phyloP scores from a whole-genome alignment of 2,113 vertebrate genomes.

The Ptychochromis oligacanthus region DNA sequence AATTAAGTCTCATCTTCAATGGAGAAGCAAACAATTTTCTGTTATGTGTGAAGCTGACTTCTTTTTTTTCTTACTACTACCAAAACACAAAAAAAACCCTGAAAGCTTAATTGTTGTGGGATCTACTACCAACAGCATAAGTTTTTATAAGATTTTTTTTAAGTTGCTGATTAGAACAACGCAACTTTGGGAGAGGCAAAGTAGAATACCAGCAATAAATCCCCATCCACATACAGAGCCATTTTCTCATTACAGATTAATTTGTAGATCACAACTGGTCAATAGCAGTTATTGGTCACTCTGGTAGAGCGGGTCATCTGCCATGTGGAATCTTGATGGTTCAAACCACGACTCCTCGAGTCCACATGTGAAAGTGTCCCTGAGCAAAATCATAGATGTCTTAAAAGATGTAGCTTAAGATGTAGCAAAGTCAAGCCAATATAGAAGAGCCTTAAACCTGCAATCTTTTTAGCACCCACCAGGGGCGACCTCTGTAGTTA shows the following conservation, averaged over 20 bases:
- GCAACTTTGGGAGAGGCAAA: background rate
- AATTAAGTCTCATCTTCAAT: accelerated
- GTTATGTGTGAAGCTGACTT: background rate
- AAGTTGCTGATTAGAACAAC: background rate
- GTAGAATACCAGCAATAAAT: background rate
- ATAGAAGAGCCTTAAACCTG: background rate
- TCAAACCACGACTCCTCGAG: too few relatives aligned
- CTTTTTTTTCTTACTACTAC: background rate
- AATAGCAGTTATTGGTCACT: accelerated
- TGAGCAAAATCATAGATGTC: too few relatives aligned
- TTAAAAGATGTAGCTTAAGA: background rate
- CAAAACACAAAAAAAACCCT: background rate
- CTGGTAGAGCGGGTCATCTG: background rate
- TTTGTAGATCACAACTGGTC: accelerated
- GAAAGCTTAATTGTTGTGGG: background rate
- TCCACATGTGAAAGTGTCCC: too few relatives aligned
- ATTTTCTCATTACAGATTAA: background rate
- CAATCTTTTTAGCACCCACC: accelerated
- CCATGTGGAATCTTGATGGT: too few relatives aligned
- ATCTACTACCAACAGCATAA: background rate
- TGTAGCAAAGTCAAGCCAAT: background rate
- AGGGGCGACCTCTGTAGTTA: too few relatives aligned
- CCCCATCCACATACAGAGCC: background rate
- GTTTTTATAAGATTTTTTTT: background rate
- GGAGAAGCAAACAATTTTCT: background rate